phyloP scores from a whole-genome alignment of 1,140 invertebrate genomes.

The Patella vulgata region DNA sequence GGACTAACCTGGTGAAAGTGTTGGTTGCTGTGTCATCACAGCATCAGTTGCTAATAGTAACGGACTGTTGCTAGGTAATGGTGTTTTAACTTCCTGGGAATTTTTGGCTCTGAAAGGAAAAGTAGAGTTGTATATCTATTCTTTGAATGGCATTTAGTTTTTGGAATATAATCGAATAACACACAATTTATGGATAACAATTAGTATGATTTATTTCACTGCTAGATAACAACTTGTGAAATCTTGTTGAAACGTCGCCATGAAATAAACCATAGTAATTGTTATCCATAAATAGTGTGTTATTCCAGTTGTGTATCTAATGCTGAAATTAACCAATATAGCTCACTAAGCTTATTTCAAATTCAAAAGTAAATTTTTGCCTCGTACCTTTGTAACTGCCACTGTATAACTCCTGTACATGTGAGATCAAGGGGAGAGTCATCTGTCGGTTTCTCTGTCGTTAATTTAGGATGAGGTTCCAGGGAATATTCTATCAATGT shows the following conservation, averaged over 20 bases:
- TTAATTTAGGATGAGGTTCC: constrained; percentile 76
- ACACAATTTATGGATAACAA: too few species aligned
- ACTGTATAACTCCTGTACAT: constrained; percentile 88
- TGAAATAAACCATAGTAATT: too few species aligned
- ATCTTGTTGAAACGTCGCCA: too few species aligned
- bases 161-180: too few species aligned
- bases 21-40: constrained; percentile 52
- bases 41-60: constrained; percentile 66
- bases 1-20: constrained; percentile 41
- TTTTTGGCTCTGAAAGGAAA: constrained; percentile 40
- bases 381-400: constrained; percentile 73
- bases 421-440: constrained; percentile 89
- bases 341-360: not conserved
- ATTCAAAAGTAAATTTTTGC: not conserved
- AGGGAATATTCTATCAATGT: constrained; percentile 90
- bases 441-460: constrained; percentile 77
- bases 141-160: too few species aligned
- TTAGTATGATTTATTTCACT: too few species aligned
- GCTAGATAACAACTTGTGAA: too few species aligned
- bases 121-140: constrained; percentile 25
- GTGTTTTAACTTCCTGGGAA: constrained; percentile 58
- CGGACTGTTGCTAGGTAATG: constrained; percentile 63
- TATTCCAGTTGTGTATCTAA: constrained; percentile 10
- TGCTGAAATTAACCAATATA: constrained; percentile 1
- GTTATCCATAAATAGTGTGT: too few species aligned